Percentiles rank a stretch among this genome's conserved stretches.
These are phyloP conservation scores for Chrysotoxum bicinctum DNA, from an alignment of 2,888 invertebrate genomes.

Conservation along the genomic window DNA sequence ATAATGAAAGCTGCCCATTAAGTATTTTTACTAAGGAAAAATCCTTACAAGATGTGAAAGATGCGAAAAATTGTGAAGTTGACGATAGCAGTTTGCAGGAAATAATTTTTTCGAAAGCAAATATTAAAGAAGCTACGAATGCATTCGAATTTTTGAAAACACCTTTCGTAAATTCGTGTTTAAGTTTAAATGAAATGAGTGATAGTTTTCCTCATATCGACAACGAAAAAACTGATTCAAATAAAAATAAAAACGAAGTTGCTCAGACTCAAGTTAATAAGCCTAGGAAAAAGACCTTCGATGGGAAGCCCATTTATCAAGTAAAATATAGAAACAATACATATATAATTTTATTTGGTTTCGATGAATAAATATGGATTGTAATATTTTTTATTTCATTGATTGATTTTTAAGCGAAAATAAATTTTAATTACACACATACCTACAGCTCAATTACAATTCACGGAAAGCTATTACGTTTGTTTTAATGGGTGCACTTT, in stretches of 20 bases:
- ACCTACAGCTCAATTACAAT: too few relatives aligned
- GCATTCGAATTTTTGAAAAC: constrained; percentile 56
- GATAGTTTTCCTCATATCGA: constrained; percentile 73
- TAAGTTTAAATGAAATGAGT: constrained; percentile 54
- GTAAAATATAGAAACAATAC: constrained; percentile 47
- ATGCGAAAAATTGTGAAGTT: constrained; percentile 10
- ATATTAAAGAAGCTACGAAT: constrained; percentile 53
- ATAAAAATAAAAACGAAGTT: constrained; percentile 5
- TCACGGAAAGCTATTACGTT: too few relatives aligned
- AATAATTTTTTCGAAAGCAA: constrained; percentile 54
- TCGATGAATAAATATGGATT: too few relatives aligned
- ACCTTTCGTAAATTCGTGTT: constrained; percentile 45
- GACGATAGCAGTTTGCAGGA: constrained; percentile 10
- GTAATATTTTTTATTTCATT: too few relatives aligned
- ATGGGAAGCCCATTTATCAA: constrained; percentile 75
- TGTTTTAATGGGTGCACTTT: too few relatives aligned
- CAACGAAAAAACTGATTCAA: constrained; percentile 29
- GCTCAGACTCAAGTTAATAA: not conserved
- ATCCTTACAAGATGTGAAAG: constrained; percentile 26
- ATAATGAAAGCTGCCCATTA: constrained; percentile 53
- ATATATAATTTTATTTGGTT: too few relatives aligned
- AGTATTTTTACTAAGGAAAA: constrained; percentile 60
- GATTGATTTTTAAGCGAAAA: too few relatives aligned
- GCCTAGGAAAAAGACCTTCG: constrained; percentile 73
- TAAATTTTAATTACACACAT: too few relatives aligned